phyloP scores from a whole-genome alignment of 2,888 invertebrate species.

The Orchestes rusci region DNA sequence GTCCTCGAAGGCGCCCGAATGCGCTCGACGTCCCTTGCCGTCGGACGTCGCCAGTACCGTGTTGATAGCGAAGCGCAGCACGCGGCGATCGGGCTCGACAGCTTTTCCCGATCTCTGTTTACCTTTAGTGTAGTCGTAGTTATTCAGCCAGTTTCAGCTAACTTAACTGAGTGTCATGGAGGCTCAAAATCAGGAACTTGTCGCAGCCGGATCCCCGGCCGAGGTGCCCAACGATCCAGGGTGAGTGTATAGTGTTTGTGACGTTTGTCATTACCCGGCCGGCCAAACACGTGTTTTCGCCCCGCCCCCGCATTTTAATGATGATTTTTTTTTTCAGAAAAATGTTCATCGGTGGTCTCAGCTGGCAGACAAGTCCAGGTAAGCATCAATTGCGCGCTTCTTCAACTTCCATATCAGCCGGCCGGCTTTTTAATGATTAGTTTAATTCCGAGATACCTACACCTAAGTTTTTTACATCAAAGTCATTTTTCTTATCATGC shows the following conservation, averaged over 20 bases:
- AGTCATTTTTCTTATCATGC: neutral
- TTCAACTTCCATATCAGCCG: conserved; percentile 12
- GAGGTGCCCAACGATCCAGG: conserved; percentile 94
- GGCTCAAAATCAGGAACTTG: conserved; percentile 71
- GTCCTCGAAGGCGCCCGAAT: conserved; percentile 35
- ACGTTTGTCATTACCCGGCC: too few species aligned
- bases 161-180: conserved; percentile 54
- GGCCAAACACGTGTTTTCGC: conserved; percentile 25
- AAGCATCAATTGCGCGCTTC: conserved; percentile 46
- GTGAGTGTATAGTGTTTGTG: too few species aligned
- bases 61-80: conserved; percentile 61
- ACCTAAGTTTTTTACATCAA: neutral
- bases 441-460: conserved; percentile 1
- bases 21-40: conserved; percentile 28
- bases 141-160: conserved; percentile 11
- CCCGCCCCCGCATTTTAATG: conserved; percentile 21
- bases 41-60: conserved; percentile 50
- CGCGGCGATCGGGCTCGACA: conserved; percentile 52
- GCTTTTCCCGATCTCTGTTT: conserved; percentile 47
- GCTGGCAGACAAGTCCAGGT: conserved; percentile 99
- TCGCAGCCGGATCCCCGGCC: conserved; percentile 67
- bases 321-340: conserved; percentile 72
- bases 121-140: conserved; percentile 54
- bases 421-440: conserved; percentile 7
- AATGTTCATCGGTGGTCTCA: conserved; percentile 99